phyloP scores from a whole-genome alignment of 2,888 invertebrate genomes.

The Rhimphoctona megacephalus region DNA sequence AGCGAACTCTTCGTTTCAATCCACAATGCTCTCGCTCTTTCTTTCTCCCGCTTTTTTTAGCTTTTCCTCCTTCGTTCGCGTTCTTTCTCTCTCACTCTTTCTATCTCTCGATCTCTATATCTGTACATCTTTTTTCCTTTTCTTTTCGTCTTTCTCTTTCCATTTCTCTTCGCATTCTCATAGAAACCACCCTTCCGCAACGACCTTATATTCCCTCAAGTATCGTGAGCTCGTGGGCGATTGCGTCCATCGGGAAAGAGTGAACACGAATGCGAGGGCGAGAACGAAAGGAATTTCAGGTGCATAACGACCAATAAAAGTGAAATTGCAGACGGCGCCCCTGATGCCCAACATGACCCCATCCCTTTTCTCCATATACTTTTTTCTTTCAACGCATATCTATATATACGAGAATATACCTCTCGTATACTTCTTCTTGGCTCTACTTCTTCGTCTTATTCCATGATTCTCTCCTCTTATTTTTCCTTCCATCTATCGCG shows the following conservation, averaged over 20 bases:
- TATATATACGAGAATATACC: not conserved
- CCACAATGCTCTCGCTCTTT: conserved; percentile 7
- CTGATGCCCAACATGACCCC: conserved; percentile 26
- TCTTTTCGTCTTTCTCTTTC: not conserved
- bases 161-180: conserved; percentile 11
- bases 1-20: conserved; percentile 48
- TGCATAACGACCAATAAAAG: conserved; percentile 68
- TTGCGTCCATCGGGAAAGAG: conserved; percentile 64
- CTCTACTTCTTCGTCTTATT: conserved; percentile 40
- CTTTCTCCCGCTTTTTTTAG: not conserved
- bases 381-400: conserved; percentile 7
- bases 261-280: conserved; percentile 54
- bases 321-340: conserved; percentile 66
- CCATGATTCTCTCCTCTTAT: conserved; percentile 21
- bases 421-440: conserved; percentile 4
- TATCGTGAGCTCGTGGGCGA: conserved; percentile 64
- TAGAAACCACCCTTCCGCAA: conserved; percentile 57
- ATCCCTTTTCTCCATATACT: conserved; percentile 14
- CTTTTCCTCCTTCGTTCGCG: not conserved
- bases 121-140: not conserved
- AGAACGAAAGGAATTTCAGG: conserved; percentile 67
- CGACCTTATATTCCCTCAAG: conserved; percentile 66
- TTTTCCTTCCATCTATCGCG: conserved; percentile 29
- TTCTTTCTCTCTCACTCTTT: not conserved
- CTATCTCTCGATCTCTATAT: not conserved